Evolutionary conservation across 2,888 invertebrate species (phyloP), one percentile per base, ranked within the genome.

Genomic region (Morpho helenor): DNA sequence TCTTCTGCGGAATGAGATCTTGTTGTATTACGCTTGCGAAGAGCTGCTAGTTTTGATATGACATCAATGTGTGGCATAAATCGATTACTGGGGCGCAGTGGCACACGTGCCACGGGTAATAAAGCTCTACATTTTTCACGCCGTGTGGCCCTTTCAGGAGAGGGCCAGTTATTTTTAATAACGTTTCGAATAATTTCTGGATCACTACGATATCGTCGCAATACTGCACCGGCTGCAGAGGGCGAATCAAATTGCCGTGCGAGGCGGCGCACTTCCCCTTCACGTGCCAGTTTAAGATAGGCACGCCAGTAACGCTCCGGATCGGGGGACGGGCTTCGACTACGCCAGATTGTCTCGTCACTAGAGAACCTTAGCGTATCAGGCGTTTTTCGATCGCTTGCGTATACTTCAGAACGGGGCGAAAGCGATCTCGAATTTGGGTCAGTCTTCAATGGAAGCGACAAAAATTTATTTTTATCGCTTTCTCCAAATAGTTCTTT

Each of bases 31-130:
- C 90, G 83, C 65, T 84, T 83, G 50, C 92, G 90, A 42, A 95
- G 82, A 0, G 93, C 92, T 0, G 96, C 96, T 57, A 96, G 93
- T 84, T 97, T 96, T 69, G 96, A 96, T 69, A 97, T 97, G n/a
- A 97, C 94, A 71, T 97, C 96, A 66, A 97, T 96, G 72, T 95
- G 96, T 0, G 97, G 96, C 96, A 97, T 96, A 65, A 94, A 94
- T 9, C 96, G 92, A 74, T 96, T 95, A 57, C 93, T 93, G 0
- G 93, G 87, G 43, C 93, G 91, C 42, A 95, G 83, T 0, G 94
- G 93, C 43, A 92, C 84, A 45, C 92, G 88, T 7, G 93, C 93
- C 52, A 95, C 93, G 0, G 95, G 95, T 1, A 95, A 93, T 59
- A 88, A 80, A n/a, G 89, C 66, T 71, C 69, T 83, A 65, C 69